Evolutionary conservation across 2,888 invertebrate genomes (phyloP).

Genomic region (Rhagium mordax): DNA sequence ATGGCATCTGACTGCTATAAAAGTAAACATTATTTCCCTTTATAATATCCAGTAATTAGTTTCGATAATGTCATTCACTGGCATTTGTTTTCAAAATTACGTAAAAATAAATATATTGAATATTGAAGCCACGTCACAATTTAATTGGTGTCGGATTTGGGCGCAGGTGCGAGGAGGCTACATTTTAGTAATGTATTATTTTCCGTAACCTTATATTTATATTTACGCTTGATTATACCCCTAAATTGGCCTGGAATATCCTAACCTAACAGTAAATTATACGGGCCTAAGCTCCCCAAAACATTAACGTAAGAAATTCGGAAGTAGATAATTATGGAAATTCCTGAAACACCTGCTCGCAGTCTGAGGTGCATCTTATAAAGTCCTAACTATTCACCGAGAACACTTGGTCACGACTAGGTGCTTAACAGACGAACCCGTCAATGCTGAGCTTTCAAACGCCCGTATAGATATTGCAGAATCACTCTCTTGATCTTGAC

Average conservation of each 20-base stretch:
- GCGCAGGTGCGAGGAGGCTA: conserved; percentile 4
- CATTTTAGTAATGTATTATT: conserved; percentile 2
- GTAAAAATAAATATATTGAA: background rate
- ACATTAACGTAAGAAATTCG: conserved; percentile 11
- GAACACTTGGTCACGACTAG: conserved; percentile 20
- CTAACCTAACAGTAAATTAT: background rate
- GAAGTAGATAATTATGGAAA: conserved; percentile 22
- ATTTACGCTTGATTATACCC: conserved; percentile 2
- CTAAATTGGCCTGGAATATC: background rate
- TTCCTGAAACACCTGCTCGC: conserved; percentile 14
- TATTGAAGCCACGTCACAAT: background rate
- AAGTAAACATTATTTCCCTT: background rate
- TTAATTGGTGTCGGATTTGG: background rate
- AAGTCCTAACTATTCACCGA: background rate
- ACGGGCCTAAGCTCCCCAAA: background rate
- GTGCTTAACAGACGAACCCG: conserved; percentile 14
- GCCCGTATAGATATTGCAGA: conserved; percentile 34
- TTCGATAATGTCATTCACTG: background rate
- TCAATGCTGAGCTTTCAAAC: conserved; percentile 26
- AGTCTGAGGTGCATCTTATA: background rate
- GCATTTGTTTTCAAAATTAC: background rate
- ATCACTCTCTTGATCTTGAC: conserved; percentile 40
- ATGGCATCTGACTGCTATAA: background rate
- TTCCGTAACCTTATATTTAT: conserved; percentile 16
- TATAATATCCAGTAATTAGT: background rate